Evolutionary conservation across 2,888 invertebrate genomes (phyloP), one percentile per base, ranked within the genome.

Genomic region (Eretmocerus hayati): DNA sequence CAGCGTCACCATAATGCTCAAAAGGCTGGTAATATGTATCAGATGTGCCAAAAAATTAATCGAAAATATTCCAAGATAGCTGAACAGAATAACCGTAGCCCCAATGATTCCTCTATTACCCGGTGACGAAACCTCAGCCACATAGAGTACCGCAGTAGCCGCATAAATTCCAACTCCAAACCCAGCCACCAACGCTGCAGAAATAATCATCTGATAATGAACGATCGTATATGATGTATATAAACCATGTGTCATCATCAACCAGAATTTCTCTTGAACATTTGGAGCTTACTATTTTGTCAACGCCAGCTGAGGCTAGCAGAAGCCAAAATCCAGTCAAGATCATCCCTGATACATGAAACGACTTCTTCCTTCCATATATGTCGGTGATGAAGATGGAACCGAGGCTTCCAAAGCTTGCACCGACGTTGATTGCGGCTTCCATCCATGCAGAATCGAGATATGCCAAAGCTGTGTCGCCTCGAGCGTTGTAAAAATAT

Each of bases 401-500:
- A n/a, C 53, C 31, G 1, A 62, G 21, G 11, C 58, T 58, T 13
- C 60, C 61, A 18, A 61, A 16, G 37, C 58, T 59, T 9, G 58
- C 55, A 5, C 59, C 60, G 5, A 55, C 43, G 45, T 55, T 57
- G 47, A 59, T 55, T 16, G 37, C 30, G 26, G 43, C 41, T 44
- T 49, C 48, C n/a, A 49, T 39, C 48, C 46, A 43, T n/a, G 37
- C 9, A 39, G 32, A 37, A 38, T 49, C 33, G n/a, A 46, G 15
- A 22, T 19, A 32, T 13, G 21, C 19, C 5, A 19, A 11, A 8
- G n/a, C n/a, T 31, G 42, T 22, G 11, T 23, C 13, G 16, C 31
- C 30, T 21, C 9, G 16, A 5, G 9, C 11, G 13, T 15, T 16
- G 32, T 44, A 42, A 11, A 45, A 30, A 42, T 56, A 49, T 1